Evolutionary conservation across 2,888 invertebrate genomes (phyloP).

Genomic region (Nasonia oneida): DNA sequence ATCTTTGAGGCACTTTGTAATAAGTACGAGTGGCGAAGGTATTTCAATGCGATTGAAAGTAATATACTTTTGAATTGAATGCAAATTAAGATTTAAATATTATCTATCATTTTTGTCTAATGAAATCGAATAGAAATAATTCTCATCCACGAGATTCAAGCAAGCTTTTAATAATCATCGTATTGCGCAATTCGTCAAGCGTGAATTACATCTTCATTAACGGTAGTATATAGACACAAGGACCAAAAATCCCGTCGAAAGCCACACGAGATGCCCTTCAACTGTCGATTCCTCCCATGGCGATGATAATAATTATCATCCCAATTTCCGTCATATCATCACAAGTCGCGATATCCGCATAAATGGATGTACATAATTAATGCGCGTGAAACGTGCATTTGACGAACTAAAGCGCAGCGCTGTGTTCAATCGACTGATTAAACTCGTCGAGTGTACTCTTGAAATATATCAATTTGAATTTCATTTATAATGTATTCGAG

Average conservation of each 20-base stretch:
- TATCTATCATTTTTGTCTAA: background rate
- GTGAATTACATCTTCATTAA: too few species aligned
- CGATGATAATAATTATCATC: conserved; percentile 22
- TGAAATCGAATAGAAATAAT: background rate
- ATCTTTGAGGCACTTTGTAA: too few species aligned
- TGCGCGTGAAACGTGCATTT: conserved; percentile 23
- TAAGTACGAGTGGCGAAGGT: too few species aligned
- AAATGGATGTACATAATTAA: conserved; percentile 34
- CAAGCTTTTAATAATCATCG: background rate
- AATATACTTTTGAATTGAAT: too few species aligned
- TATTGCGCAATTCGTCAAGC: background rate
- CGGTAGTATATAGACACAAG: background rate
- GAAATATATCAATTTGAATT: background rate
- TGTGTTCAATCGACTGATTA: conserved; percentile 9
- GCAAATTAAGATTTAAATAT: too few species aligned
- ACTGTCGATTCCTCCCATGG: conserved; percentile 24
- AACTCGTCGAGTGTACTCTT: background rate
- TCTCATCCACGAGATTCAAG: background rate
- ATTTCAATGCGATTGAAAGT: too few species aligned
- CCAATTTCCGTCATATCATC: conserved; percentile 24
- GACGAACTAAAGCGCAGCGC: conserved; percentile 21
- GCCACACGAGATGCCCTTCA: background rate
- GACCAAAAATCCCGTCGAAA: conserved; percentile 6
- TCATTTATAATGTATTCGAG: background rate
- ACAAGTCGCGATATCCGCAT: background rate